phyloP scores from a whole-genome alignment of 2,888 invertebrate species.

The Lapara coniferarum region DNA sequence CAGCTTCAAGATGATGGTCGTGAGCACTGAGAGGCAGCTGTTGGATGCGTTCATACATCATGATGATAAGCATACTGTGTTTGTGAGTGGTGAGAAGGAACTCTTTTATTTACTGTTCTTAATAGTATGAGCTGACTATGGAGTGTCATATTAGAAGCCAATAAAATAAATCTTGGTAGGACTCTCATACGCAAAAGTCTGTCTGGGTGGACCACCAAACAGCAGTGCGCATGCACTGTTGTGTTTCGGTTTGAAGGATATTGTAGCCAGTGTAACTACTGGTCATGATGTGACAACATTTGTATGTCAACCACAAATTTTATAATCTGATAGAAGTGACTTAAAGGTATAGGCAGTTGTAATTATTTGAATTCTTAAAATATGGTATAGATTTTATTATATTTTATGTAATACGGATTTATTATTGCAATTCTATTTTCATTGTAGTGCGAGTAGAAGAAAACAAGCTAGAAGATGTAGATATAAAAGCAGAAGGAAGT shows the following conservation, averaged over 20 bases:
- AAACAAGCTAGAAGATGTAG: constrained; percentile 10
- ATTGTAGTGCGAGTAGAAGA: constrained; percentile 38
- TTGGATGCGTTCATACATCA: constrained; percentile 39
- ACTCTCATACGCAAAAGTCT: no score
- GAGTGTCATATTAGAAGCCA: background rate
- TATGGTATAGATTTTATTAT: no score
- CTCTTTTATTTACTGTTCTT: background rate
- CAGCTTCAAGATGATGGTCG: constrained; percentile 58
- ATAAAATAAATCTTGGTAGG: constrained; percentile 7
- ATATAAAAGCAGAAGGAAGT: constrained; percentile 28
- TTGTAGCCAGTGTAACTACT: no score
- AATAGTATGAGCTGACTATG: no score
- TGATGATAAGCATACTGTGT: constrained; percentile 50
- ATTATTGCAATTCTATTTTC: background rate
- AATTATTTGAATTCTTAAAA: no score
- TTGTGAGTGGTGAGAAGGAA: constrained; percentile 54
- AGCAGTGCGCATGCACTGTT: no score
- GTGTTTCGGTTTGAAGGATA: no score
- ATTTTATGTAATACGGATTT: background rate
- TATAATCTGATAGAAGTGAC: no score
- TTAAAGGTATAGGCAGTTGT: no score
- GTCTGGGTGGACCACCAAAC: no score
- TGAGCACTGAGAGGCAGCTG: constrained; percentile 54
- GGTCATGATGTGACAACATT: no score
- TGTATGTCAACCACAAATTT: no score